Evolutionary conservation across 2,113 vertebrate species (phyloP), one percentile per base, ranked within the genome.

Genomic region (Saimiri boliviensis): DNA sequence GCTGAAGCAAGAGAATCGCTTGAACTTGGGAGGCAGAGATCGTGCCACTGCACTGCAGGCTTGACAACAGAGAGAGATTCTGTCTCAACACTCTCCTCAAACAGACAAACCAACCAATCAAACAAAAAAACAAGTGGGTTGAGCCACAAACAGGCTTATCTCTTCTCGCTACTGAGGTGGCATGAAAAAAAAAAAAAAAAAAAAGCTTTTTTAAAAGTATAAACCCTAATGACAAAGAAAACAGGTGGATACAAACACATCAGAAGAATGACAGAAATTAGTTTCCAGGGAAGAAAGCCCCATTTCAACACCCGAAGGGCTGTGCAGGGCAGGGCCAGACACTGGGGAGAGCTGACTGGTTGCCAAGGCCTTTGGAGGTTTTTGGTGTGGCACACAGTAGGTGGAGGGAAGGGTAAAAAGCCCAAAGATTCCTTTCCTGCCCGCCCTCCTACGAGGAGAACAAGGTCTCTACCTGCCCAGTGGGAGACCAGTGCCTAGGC

Each of bases 171-270:
- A 17, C 13, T 35, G 30, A 84, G 32, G 42, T 19, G 42, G 37
- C 30, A 85, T 68, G 63, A 21, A 40, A 25, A 70, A 63, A 30
- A 68, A 13, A 66, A 70, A 71, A 52, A 66, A 70, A 71, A 37
- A 66, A 70, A 71, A 52, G 27, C 7, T 25, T 32, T 84, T 45
- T 77, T 60, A 40, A 73, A 92, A 86, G 25, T 35, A 68, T 70
- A 92, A 73, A 71, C 20, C 0, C 60, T 58, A 92, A 49, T n/a
- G 79, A 56, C 95, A 76, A 60, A 94, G 95, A 35, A 92, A 42
- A 77, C 54, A 94, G 42, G 54, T 93, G 56, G 56, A 86, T 8
- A 13, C 58, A 27, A 93, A 76, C 12, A 73, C 32, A 13, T 71
- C 58, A 37, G 40, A 45, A 92, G 32, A 79, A 77, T 19, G 20